These are phyloP conservation scores for Astropecten irregularis DNA, from an alignment of 53 echinoderm and acorn worm genomes.

Conservation along the genomic window DNA sequence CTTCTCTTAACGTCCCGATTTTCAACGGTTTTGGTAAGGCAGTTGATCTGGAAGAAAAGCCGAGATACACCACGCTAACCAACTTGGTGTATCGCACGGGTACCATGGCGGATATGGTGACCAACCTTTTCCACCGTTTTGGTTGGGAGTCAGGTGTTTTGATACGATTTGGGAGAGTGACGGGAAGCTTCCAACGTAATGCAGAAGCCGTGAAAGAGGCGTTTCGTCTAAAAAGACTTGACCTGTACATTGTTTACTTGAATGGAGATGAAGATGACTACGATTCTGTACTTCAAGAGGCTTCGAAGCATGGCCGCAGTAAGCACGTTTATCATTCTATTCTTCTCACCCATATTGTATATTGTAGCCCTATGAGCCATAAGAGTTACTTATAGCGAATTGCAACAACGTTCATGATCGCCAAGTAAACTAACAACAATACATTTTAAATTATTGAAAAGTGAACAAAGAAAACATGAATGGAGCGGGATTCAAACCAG, in stretches of 20 bases:
- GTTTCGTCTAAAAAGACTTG: neutral
- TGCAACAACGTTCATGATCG: too few species aligned
- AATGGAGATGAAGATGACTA: neutral
- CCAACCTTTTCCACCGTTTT: neutral
- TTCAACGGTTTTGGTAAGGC: constrained; percentile 30
- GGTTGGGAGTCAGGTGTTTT: neutral
- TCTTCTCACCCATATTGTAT: too few species aligned
- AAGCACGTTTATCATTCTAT: too few species aligned
- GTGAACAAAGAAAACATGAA: too few species aligned
- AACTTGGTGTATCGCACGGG: neutral
- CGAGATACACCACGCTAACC: constrained; percentile 55
- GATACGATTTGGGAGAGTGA: neutral
- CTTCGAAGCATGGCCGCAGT: neutral
- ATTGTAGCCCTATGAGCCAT: too few species aligned
- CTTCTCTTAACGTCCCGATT: constrained; percentile 70
- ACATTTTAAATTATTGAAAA: too few species aligned
- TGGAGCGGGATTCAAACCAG: too few species aligned
- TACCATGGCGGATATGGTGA: neutral
- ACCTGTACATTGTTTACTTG: neutral
- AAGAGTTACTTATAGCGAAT: too few species aligned
- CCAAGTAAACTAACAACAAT: too few species aligned
- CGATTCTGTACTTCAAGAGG: neutral
- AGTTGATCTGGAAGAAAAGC: constrained; percentile 54
- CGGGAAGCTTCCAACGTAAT: neutral
- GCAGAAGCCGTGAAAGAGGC: neutral